Evolutionary conservation across 1,140 invertebrate genomes (phyloP).

Genomic region (Zaprionus gabonicus): DNA sequence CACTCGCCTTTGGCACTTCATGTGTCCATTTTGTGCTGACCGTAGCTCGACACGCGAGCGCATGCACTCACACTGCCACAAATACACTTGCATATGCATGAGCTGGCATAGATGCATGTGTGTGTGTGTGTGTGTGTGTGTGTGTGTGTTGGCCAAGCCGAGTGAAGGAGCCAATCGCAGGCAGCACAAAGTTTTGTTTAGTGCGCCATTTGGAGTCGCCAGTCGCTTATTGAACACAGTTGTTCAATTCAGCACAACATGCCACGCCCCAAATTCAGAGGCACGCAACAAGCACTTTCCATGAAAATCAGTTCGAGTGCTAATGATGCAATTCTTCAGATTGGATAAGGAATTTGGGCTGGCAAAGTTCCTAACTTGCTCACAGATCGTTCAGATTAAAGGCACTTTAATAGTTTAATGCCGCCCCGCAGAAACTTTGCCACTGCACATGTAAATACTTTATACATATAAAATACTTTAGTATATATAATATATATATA

Average conservation of each 20-base stretch:
- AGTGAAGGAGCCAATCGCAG: not conserved
- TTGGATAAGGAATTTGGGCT: constrained; percentile 57
- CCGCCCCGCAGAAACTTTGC: constrained; percentile 32
- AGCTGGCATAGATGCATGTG: not conserved
- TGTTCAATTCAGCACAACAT: constrained; percentile 29
- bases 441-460: constrained; percentile 19
- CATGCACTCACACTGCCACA: constrained; percentile 18
- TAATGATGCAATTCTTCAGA: constrained; percentile 57
- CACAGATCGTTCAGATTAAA: constrained; percentile 52
- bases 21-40: constrained; percentile 56
- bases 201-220: constrained; percentile 2
- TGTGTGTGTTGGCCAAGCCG: not conserved
- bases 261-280: constrained; percentile 45
- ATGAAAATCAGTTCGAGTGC: constrained; percentile 16
- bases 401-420: constrained; percentile 76
- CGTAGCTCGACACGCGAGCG: constrained; percentile 28
- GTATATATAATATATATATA: not conserved
- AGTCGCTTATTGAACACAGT: constrained; percentile 59
- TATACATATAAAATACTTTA: not conserved
- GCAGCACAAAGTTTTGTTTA: no score
- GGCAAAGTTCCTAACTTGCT: constrained; percentile 17
- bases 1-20: constrained; percentile 55
- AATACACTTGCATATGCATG: constrained; percentile 11
- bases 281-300: constrained; percentile 46
- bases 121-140: no score